phyloP scores from a whole-genome alignment of 23 tunicate species.

The Botrylloides violaceus region DNA sequence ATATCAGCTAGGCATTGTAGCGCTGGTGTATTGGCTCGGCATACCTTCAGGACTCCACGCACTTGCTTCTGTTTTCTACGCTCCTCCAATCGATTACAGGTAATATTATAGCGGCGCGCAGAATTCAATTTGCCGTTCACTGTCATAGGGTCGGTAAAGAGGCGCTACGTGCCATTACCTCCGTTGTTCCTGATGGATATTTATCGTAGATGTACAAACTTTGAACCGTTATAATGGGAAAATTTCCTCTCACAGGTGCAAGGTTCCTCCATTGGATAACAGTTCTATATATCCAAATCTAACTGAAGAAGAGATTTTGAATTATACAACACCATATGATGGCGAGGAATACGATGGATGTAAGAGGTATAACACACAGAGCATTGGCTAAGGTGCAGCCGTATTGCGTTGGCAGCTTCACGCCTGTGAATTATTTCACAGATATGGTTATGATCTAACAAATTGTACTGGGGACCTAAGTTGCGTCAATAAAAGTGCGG shows the following conservation, averaged over 20 bases:
- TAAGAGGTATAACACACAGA: conserved; percentile 11
- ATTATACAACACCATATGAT: conserved; percentile 48
- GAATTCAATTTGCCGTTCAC: no score
- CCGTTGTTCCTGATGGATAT: no score
- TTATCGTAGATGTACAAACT: no score
- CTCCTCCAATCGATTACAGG: conserved; percentile 69
- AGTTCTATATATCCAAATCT: conserved; percentile 53
- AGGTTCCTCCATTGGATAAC: conserved; percentile 81
- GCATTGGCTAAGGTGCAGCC: background rate
- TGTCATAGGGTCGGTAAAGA: no score
- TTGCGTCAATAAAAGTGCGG: conserved; percentile 53
- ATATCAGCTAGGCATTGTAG: conserved; percentile 45
- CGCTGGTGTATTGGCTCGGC: conserved; percentile 58
- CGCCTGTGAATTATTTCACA: no score
- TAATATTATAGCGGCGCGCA: no score
- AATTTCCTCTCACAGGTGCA: no score
- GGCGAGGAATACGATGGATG: conserved; percentile 39
- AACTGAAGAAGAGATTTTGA: conserved; percentile 50
- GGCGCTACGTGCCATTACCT: no score
- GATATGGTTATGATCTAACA: conserved; percentile 62
- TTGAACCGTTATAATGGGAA: no score
- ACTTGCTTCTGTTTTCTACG: conserved; percentile 86
- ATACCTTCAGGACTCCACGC: conserved; percentile 84
- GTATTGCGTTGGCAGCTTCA: no score
- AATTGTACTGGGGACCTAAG: conserved; percentile 31